Evolutionary conservation across 35 echinoderm and acorn worm species (phyloP).

Genomic region (Apostichopus parvimensis): DNA sequence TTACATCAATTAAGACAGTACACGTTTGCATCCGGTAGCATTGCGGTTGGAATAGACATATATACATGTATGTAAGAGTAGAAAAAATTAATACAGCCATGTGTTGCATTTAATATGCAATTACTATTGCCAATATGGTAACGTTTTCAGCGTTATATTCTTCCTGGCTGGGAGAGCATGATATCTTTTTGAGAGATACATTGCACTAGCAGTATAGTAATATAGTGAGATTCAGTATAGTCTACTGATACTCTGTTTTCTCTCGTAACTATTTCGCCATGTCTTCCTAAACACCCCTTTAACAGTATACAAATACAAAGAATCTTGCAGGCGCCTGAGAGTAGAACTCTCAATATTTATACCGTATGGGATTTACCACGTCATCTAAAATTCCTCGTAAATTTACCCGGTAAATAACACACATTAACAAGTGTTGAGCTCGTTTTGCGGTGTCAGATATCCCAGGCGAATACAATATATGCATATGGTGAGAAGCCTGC

Average conservation of each 20-base stretch:
- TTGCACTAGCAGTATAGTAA: background rate
- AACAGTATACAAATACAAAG: background rate
- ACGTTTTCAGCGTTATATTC: background rate
- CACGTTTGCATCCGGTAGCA: too few relatives aligned
- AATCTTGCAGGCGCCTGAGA: background rate
- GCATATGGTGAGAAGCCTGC: background rate
- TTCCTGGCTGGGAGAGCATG: too few relatives aligned
- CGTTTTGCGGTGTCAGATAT: background rate
- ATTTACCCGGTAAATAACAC: conserved; percentile 37
- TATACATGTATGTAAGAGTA: too few relatives aligned
- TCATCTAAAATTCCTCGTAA: conserved; percentile 7
- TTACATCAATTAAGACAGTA: too few relatives aligned
- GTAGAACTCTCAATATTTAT: conserved; percentile 26
- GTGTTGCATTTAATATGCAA: too few relatives aligned
- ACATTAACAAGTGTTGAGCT: conserved; percentile 24
- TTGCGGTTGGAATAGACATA: too few relatives aligned
- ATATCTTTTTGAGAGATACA: too few relatives aligned
- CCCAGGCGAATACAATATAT: conserved; percentile 30
- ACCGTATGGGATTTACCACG: background rate
- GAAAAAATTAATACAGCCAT: too few relatives aligned
- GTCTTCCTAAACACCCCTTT: background rate
- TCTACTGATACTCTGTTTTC: background rate
- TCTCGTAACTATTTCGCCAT: background rate
- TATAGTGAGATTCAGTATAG: too few relatives aligned
- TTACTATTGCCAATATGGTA: background rate